phyloP scores from a whole-genome alignment of 2,113 vertebrate genomes.

The Sialia sialis region DNA sequence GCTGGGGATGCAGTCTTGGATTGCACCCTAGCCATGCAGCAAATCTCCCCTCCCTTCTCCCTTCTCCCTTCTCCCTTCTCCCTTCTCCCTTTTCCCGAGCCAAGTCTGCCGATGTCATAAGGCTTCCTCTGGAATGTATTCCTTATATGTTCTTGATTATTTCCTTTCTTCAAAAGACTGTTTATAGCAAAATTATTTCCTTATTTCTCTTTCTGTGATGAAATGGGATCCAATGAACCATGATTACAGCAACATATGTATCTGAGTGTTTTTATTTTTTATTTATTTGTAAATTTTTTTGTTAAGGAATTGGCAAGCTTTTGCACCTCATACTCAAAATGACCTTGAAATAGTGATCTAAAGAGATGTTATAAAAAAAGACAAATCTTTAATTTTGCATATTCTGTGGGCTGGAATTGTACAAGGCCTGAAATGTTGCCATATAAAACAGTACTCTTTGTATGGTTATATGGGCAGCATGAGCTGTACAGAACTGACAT shows the following conservation, averaged over 20 bases:
- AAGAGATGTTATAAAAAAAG: background rate
- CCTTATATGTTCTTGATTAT: background rate
- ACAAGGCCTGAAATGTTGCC: background rate
- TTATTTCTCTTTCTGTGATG: background rate
- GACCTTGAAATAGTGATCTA: background rate
- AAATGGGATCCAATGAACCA: background rate
- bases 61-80: background rate
- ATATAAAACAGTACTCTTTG: background rate
- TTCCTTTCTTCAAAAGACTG: background rate
- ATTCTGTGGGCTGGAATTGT: background rate
- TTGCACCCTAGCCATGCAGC: background rate
- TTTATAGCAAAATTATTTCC: background rate
- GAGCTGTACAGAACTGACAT: background rate
- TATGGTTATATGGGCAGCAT: background rate
- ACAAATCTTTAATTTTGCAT: background rate
- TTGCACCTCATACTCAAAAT: background rate
- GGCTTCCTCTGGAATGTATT: background rate
- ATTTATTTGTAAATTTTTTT: background rate
- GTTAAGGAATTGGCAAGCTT: background rate
- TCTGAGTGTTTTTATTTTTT: background rate
- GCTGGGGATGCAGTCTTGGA: background rate
- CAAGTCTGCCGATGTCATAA: background rate
- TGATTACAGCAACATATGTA: background rate
- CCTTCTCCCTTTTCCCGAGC: background rate
- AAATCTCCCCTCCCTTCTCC: background rate